Evolutionary conservation across 2,888 invertebrate genomes (phyloP), one percentile per base, ranked within the genome.

Genomic region (Ophraella communa): DNA sequence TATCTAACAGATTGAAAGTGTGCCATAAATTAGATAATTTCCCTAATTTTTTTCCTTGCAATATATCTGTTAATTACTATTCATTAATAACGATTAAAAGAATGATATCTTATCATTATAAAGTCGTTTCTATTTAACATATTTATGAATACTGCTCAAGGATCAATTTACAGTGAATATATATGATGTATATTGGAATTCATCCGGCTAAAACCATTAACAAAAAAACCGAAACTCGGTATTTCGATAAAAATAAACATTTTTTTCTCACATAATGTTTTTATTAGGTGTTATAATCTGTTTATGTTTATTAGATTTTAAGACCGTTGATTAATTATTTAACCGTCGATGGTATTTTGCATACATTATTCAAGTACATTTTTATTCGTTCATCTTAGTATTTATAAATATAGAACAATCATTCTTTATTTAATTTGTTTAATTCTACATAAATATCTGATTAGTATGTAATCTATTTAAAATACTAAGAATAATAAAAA

Each of bases 51-150:
- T 55, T 30, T 30, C 30, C 10, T 5, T 55, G 44, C 24, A 39
- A 55, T 8, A 27, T 42, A 55, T 39, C 21, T 35, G 20, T 35
- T 21, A 53, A 10, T 27, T 35, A 53, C 35, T 35, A 14, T 21
- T 14, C 33, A 42, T 55, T 55, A 55, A 55, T 55, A 14, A 14
- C 7, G 39, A 39, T 35, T 4, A 52, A 55, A 23, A 54, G 44
- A 55, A 21, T 42, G 17, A 42, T 30, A 35, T 55, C 55, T 55
- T 55, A 55, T 55, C 55, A 17, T 42, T 42, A 55, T 39, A 42
- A 17, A 24, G 20, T 17, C 33, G 33, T 20, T 39, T 54, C 18
- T 39, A 14, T 35, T 30, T 24, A 55, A 18, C 54, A 23, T 35
- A 54, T 54, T 54, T 42, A 54, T 54, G n/a, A n/a, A n/a, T 39